Evolutionary conservation across 2,888 invertebrate species (phyloP).

Genomic region (Alsophila aescularia): DNA sequence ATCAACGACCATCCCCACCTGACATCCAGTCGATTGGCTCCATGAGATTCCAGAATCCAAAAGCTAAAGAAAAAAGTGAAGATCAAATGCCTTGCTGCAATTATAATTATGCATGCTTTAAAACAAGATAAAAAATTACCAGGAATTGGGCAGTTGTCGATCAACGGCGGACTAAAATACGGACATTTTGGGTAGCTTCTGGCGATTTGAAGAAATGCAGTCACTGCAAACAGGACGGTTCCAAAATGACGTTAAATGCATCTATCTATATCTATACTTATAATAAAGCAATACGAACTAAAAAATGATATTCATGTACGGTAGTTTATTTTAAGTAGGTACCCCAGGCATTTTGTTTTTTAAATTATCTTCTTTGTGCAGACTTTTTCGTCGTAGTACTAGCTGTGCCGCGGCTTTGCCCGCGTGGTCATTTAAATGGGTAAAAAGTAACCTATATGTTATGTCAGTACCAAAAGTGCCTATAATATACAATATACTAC

Average conservation of each 20-base stretch:
- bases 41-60: neutral
- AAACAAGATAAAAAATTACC: constrained; percentile 23
- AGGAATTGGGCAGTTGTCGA: constrained; percentile 53
- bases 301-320: too few species aligned
- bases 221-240: neutral
- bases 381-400: too few species aligned
- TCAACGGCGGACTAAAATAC: constrained; percentile 56
- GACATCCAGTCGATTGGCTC: neutral
- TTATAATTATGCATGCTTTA: constrained; percentile 35
- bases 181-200: constrained; percentile 43
- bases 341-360: too few species aligned
- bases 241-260: neutral
- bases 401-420: too few species aligned
- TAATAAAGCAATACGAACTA: too few species aligned
- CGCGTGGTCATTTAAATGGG: too few species aligned
- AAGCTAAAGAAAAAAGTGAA: neutral
- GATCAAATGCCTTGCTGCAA: constrained; percentile 13
- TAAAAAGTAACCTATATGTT: too few species aligned
- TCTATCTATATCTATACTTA: too few species aligned
- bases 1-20: neutral
- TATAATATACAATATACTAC: too few species aligned
- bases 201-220: constrained; percentile 2
- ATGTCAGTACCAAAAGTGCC: too few species aligned
- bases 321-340: too few species aligned
- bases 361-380: too few species aligned